phyloP scores from a whole-genome alignment of 37 sponge, comb jelly and placozoan genomes.

The Tethya wilhelma region DNA sequence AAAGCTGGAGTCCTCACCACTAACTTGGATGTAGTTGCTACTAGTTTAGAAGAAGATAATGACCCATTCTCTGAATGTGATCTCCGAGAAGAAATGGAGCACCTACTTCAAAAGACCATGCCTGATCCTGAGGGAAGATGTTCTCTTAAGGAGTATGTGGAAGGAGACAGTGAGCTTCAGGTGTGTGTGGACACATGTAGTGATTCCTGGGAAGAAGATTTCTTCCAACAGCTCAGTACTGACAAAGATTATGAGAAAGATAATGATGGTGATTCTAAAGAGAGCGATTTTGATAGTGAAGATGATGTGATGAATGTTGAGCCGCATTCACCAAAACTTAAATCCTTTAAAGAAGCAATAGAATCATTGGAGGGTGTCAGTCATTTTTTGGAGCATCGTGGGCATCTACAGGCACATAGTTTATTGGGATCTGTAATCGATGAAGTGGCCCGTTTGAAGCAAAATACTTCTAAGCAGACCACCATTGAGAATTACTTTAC shows the following conservation, averaged over 20 bases:
- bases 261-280: neutral
- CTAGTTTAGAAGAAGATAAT: neutral
- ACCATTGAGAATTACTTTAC: too few species aligned
- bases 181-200: neutral
- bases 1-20: constrained; percentile 36
- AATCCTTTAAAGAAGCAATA: too few species aligned
- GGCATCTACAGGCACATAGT: too few species aligned
- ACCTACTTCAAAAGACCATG: neutral
- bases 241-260: neutral
- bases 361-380: too few species aligned
- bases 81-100: neutral
- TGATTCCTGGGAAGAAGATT: too few species aligned
- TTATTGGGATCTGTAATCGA: too few species aligned
- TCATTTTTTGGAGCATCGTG: too few species aligned
- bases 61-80: constrained; percentile 16
- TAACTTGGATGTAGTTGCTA: neutral
- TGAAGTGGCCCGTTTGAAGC: too few species aligned
- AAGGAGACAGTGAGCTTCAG: constrained; percentile 6
- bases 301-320: too few species aligned
- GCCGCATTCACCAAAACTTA: too few species aligned
- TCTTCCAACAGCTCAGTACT: neutral
- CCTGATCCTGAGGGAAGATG: neutral
- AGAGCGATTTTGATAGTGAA: too few species aligned
- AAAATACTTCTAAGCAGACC: too few species aligned
- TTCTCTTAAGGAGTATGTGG: neutral